A percentile compares a stretch with the other conserved stretches of the same genome.
These are phyloP conservation scores for Calidris pugnax DNA, from an alignment of 2,113 vertebrate species.

Conservation along the genomic window DNA sequence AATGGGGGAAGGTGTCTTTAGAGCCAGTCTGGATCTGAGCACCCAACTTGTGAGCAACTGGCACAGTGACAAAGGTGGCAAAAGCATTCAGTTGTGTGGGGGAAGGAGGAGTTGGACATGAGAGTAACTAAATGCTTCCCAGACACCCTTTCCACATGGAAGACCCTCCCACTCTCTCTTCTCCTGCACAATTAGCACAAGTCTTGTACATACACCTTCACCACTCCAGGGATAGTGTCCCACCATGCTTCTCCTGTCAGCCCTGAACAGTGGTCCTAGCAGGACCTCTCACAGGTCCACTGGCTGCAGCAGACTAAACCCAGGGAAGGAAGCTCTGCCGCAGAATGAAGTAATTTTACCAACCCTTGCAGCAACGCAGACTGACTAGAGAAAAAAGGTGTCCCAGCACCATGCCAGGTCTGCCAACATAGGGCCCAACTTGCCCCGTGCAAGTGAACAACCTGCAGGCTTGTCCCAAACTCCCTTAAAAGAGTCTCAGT, in stretches of 20 bases:
- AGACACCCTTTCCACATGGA: neutral
- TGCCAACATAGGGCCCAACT: neutral
- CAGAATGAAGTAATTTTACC: neutral
- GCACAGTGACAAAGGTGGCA: neutral
- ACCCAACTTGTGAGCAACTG: neutral
- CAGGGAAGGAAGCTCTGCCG: neutral
- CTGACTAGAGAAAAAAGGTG: neutral
- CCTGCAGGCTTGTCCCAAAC: neutral
- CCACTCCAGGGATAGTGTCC: neutral
- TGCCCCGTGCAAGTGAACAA: neutral
- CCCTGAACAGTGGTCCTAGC: neutral
- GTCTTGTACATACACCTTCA: neutral
- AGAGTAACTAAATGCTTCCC: neutral
- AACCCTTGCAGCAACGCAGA: neutral
- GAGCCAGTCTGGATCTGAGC: neutral
- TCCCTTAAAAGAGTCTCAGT: neutral
- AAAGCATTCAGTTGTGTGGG: neutral
- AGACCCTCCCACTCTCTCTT: neutral
- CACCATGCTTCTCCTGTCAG: neutral
- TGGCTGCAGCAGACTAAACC: rapidly evolving
- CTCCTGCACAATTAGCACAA: neutral
- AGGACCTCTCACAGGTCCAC: rapidly evolving
- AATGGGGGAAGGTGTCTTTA: neutral
- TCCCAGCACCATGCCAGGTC: neutral
- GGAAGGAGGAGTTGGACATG: neutral